Evolutionary conservation across 2,888 invertebrate genomes (phyloP), one percentile per base, ranked within the genome.

Genomic region (Seira ritae): DNA sequence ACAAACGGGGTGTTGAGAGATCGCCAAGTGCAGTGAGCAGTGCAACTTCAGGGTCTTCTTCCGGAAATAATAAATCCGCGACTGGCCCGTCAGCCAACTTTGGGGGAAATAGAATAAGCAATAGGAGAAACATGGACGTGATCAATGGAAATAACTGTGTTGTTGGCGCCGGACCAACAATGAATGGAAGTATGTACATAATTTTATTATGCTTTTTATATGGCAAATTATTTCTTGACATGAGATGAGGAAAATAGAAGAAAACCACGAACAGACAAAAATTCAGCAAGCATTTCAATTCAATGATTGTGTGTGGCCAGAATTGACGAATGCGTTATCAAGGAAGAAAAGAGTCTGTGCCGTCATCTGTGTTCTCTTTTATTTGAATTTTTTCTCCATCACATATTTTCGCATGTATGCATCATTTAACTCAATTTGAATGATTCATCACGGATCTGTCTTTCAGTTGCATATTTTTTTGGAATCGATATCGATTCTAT

Each of bases 1-100:
- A 84, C 6, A 87, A 86, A 70, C 76, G 89, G 69, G 80, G 82
- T 17, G 82, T 85, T 1, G 87, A 86, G 55, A 71, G 86, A 66
- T 87, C 87, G 20, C 85, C 84, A 19, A 87, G 87, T 77, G 79
- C 85, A 31, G 75, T 71, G n/a, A 82, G 78, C 75, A 42, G 42
- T 42, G 65, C 66, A 37, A 42, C 67, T n/a, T 71, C 81, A 1
- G 42, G 73, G 20, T 75, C 80, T 24, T 75, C 80, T 0, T 24
- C 55, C 23, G 60, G 60, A 8, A 4, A 22, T 17, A 80, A 67
- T 12, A 73, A 67, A 80, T 62, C 73, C 8, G 15, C 6, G 3
- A 8, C 67, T 23, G 23, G 17, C 6, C 3, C 23, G 70, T 17
- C 65, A 46, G 46, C 70, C 17, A 77, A 72, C 17, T 82, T 82